phyloP scores from a whole-genome alignment of 2,888 invertebrate genomes.

The Pollenia amentaria region DNA sequence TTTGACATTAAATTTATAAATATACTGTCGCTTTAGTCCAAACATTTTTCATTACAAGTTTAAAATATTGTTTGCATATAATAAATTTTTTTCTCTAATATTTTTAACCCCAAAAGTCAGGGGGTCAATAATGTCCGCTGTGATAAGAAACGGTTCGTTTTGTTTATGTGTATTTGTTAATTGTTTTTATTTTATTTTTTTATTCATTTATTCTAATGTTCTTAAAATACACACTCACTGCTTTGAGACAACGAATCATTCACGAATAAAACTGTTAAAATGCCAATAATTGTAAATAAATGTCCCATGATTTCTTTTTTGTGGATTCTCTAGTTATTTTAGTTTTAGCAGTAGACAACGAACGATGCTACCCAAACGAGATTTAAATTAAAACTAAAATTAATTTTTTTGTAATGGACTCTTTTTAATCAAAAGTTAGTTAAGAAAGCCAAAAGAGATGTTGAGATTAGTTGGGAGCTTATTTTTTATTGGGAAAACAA shows the following conservation, averaged over 20 bases:
- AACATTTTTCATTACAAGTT: background rate
- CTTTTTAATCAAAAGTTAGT: slow-evolving; percentile 29
- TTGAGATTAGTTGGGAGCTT: background rate
- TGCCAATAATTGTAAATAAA: slow-evolving; percentile 50
- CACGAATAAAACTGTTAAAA: slow-evolving; percentile 60
- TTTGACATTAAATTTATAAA: background rate
- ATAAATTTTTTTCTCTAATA: background rate
- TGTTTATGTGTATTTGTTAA: background rate
- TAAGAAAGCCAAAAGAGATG: slow-evolving; percentile 11
- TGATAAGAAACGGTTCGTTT: slow-evolving; percentile 58
- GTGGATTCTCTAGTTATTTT: background rate
- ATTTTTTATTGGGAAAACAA: background rate
- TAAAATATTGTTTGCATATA: background rate
- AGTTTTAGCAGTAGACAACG: background rate
- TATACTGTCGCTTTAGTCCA: too few relatives aligned
- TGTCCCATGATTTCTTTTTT: slow-evolving; percentile 16
- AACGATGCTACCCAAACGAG: slow-evolving; percentile 50
- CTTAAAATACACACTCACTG: slow-evolving; percentile 57
- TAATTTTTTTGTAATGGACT: slow-evolving; percentile 15
- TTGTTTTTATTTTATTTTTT: slow-evolving; percentile 12
- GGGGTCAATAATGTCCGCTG: slow-evolving; percentile 52
- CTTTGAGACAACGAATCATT: slow-evolving; percentile 59
- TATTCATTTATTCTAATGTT: slow-evolving; percentile 4
- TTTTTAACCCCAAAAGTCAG: slow-evolving; percentile 52
- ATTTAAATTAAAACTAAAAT: slow-evolving; percentile 62